phyloP scores from a whole-genome alignment of 2,797 vertebrate genomes.

The Myotis daubentonii region DNA sequence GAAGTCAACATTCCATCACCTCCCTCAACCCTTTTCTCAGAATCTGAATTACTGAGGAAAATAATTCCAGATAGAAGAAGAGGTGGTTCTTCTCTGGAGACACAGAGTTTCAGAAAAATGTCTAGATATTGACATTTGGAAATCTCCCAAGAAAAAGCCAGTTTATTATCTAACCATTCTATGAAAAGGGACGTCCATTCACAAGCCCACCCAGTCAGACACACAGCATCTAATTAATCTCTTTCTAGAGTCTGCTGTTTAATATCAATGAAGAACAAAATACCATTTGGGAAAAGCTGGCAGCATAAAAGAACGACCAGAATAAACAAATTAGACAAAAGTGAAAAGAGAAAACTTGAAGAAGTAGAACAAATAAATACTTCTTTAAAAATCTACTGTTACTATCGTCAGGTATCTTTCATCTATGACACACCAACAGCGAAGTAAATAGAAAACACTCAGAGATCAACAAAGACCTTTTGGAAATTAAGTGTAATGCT shows the following conservation, averaged over 20 bases:
- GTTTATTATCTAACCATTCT: neutral
- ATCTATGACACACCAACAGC: neutral
- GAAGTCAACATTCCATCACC: neutral
- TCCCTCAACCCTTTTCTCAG: neutral
- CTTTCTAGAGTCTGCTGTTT: neutral
- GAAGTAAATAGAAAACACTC: neutral
- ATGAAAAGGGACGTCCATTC: neutral
- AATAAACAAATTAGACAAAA: neutral
- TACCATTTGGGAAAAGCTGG: neutral
- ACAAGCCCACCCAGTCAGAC: neutral
- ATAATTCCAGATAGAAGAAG: neutral
- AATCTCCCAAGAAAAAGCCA: neutral
- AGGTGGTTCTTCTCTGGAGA: neutral
- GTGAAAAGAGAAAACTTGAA: neutral
- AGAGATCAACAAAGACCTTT: neutral
- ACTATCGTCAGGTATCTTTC: neutral
- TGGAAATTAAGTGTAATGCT: neutral
- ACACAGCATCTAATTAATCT: neutral
- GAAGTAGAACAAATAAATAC: neutral
- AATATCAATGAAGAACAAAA: neutral
- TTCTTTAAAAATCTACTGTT: neutral
- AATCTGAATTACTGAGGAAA: neutral
- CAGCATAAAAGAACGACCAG: neutral
- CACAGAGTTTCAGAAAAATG: neutral
- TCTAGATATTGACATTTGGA: neutral